Evolutionary conservation across 2,888 invertebrate species (phyloP).

Genomic region (Capitulum mitella): DNA sequence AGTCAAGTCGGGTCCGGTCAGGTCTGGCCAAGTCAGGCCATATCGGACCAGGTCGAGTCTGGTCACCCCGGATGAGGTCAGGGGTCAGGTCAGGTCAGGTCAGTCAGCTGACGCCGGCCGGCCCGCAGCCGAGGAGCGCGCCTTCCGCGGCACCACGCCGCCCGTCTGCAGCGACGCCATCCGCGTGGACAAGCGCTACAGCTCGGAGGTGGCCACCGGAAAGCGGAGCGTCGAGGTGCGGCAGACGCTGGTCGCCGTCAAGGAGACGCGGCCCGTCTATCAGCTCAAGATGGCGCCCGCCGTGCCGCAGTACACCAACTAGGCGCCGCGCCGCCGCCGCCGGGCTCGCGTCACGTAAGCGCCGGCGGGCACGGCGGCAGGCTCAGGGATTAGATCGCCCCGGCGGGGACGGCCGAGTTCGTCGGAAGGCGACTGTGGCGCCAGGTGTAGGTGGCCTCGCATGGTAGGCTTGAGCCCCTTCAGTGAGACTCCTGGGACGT

Average conservation of each 20-base stretch:
- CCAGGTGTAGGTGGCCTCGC: no score
- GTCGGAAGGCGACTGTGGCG: no score
- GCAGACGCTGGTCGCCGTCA: background rate
- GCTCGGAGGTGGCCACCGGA: conserved; percentile 3
- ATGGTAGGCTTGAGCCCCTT: no score
- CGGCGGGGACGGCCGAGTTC: no score
- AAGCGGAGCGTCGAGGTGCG: conserved; percentile 4
- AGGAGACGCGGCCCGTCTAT: conserved; percentile 22
- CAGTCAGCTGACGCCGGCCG: background rate
- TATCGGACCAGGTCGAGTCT: no score
- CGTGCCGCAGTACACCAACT: conserved; percentile 20
- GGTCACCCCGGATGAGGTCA: no score
- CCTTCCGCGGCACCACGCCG: background rate
- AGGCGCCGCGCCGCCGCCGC: background rate
- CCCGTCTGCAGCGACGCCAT: background rate
- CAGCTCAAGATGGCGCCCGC: conserved; percentile 23
- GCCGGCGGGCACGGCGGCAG: background rate
- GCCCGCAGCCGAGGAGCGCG: background rate
- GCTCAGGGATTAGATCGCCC: no score
- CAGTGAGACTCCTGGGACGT: no score
- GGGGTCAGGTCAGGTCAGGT: no score
- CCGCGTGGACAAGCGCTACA: conserved; percentile 1
- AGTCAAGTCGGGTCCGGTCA: no score
- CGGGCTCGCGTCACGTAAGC: background rate
- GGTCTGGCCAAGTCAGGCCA: no score